phyloP scores from a whole-genome alignment of 2,888 invertebrate species.

The Zelleria hepariella region DNA sequence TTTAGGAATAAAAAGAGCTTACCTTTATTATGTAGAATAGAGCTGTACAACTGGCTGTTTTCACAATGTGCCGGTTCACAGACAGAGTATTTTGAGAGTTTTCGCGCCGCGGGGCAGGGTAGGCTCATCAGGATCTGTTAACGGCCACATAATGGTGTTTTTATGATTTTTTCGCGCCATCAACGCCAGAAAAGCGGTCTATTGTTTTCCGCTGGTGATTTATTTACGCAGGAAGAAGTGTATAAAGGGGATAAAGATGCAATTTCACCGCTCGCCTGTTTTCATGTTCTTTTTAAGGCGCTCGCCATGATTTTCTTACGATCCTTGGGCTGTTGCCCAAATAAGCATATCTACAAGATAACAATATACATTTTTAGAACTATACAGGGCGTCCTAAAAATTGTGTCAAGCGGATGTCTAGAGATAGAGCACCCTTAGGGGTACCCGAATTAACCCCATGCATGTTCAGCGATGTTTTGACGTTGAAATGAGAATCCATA shows the following conservation, averaged over 20 bases:
- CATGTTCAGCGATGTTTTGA: too few relatives aligned
- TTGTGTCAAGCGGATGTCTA: too few relatives aligned
- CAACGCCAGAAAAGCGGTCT: slow-evolving; percentile 13
- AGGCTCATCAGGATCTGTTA: slow-evolving; percentile 16
- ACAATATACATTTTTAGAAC: too few relatives aligned
- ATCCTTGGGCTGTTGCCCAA: background rate
- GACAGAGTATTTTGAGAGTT: background rate
- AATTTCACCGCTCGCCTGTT: background rate
- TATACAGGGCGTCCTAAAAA: too few relatives aligned
- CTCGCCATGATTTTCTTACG: background rate
- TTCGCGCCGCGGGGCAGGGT: background rate
- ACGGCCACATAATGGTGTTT: slow-evolving; percentile 20
- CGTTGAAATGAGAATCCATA: too few relatives aligned
- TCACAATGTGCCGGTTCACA: background rate
- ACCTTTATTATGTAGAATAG: background rate
- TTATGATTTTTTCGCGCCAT: slow-evolving; percentile 17
- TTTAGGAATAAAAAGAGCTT: too few relatives aligned
- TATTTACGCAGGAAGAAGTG: slow-evolving; percentile 5
- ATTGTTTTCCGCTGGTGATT: slow-evolving; percentile 7
- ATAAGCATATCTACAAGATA: background rate
- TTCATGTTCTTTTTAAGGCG: background rate
- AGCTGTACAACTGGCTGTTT: background rate
- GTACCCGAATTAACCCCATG: too few relatives aligned
- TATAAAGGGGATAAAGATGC: slow-evolving; percentile 2
- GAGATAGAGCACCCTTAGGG: too few relatives aligned